phyloP scores from a whole-genome alignment of 2,888 invertebrate genomes.

The Calephelis perditalis region DNA sequence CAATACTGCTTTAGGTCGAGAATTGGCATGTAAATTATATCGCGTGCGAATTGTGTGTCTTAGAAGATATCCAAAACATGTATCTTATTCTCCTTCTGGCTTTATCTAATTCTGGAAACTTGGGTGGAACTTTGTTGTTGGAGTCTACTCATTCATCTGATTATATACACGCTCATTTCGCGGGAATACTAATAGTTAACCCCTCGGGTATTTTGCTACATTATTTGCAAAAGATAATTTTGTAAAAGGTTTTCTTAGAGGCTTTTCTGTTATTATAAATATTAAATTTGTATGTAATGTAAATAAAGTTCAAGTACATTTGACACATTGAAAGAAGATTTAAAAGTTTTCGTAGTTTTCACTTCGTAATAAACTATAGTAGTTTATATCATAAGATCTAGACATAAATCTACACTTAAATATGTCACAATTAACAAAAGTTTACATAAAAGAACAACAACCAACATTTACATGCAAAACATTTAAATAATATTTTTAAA shows the following conservation, averaged over 20 bases:
- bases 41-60: constrained; percentile 17
- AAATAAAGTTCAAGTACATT: no score
- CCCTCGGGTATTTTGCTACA: constrained; percentile 5
- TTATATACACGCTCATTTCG: constrained; percentile 10
- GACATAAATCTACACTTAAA: no score
- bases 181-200: constrained; percentile 5
- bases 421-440: no score
- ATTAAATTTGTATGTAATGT: no score
- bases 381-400: no score
- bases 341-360: no score
- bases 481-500: no score
- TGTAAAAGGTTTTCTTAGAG: constrained; percentile 1
- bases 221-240: constrained; percentile 2
- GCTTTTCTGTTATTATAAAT: background rate
- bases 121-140: constrained; percentile 10
- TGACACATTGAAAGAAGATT: no score
- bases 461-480: no score
- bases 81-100: constrained; percentile 10
- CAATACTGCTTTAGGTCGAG: constrained; percentile 32
- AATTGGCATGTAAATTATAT: constrained; percentile 22
- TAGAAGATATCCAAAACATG: constrained; percentile 14
- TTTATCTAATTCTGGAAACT: constrained; percentile 13
- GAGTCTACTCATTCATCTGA: constrained; percentile 13
- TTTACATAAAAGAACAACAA: no score
- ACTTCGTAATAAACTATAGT: no score